Conservation (phyloP, 2,113 vertebrate genomes). For the Tylochromis polylepis region DNA sequence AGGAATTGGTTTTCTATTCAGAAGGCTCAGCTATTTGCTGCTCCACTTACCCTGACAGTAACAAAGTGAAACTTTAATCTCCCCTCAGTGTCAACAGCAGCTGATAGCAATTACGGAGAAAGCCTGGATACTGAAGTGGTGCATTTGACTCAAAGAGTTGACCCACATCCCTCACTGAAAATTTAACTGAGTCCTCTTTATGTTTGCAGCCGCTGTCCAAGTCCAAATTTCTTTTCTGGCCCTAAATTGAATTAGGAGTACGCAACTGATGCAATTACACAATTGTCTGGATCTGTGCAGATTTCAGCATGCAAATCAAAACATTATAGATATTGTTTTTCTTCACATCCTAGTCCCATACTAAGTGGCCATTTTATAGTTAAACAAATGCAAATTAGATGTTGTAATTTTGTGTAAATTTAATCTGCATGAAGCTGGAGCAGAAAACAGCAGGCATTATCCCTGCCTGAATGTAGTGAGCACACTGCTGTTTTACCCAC, state of each 20-base stretch:
- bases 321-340: not conserved
- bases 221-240: not conserved
- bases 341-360: not conserved
- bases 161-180: conserved; percentile 21
- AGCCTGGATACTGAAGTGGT: conserved; percentile 50
- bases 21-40: conserved; percentile 70
- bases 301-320: conserved; percentile 1
- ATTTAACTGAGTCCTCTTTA: conserved; percentile 8
- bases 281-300: not conserved
- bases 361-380: not conserved
- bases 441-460: conserved; percentile 1
- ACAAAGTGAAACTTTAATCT: conserved; percentile 76
- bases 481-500: not conserved
- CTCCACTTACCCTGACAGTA: conserved; percentile 73
- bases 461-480: not conserved
- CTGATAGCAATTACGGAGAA: conserved; percentile 66
- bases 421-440: conserved; percentile 1
- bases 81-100: conserved; percentile 68
- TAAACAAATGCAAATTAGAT: not conserved
- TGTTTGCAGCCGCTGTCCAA: not conserved
- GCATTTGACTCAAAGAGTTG: conserved; percentile 52
- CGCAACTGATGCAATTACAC: not conserved
- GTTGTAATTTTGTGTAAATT: conserved; percentile 9
- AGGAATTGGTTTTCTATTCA: conserved; percentile 67
- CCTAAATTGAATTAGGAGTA: not conserved